These are phyloP conservation scores for Jaculus jaculus DNA, from an alignment of 2,113 vertebrate species.

Conservation along the genomic window DNA sequence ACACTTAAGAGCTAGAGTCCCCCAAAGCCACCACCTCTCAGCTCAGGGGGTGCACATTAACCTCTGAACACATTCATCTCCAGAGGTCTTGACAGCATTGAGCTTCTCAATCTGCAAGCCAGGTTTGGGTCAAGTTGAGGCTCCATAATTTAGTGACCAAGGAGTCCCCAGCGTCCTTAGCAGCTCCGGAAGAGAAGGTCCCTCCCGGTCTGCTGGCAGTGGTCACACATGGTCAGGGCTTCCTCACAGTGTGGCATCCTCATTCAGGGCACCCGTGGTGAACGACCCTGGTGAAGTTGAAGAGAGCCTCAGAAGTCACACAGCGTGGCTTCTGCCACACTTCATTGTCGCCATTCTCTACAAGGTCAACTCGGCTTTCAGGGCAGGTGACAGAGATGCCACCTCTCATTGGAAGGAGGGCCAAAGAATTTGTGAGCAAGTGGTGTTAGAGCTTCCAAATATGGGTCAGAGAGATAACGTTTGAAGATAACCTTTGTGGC, in stretches of 20 bases:
- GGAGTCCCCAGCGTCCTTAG: neutral
- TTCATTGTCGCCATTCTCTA: neutral
- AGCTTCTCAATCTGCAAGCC: too few relatives aligned
- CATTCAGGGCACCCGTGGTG: neutral
- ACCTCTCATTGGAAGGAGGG: neutral
- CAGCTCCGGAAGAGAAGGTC: neutral
- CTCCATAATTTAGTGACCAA: neutral
- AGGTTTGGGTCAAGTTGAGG: neutral
- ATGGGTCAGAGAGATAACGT: neutral
- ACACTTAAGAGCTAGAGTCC: too few relatives aligned
- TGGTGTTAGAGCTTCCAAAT: neutral
- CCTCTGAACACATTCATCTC: too few relatives aligned
- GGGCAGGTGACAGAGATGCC: neutral
- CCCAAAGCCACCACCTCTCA: too few relatives aligned
- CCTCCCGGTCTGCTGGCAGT: neutral
- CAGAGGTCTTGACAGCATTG: too few relatives aligned
- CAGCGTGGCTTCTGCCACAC: neutral
- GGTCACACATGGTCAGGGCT: rapidly evolving
- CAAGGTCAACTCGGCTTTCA: neutral
- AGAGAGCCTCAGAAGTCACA: neutral
- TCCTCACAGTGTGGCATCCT: neutral
- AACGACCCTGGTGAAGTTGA: neutral
- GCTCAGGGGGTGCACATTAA: too few relatives aligned
- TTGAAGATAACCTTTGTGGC: neutral
- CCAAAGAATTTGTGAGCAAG: neutral